Conservation (phyloP, 2,888 invertebrate species). For the Liopterus haemorrhoidalis region DNA sequence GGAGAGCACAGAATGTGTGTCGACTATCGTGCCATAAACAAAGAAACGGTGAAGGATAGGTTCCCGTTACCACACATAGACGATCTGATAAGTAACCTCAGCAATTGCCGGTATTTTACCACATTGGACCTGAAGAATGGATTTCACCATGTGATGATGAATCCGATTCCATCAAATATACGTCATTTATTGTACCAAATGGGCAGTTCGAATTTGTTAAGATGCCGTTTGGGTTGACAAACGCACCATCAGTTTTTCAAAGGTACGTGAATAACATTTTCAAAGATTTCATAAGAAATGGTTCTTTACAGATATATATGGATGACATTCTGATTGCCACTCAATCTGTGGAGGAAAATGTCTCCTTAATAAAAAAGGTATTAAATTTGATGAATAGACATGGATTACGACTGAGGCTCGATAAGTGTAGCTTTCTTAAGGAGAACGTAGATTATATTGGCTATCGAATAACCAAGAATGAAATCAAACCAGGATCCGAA, state of each 20-base stretch:
- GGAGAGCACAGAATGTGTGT: no score
- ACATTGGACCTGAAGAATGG: no score
- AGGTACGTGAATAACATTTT: conserved; percentile 10
- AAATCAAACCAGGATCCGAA: no score
- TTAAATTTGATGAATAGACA: conserved; percentile 5
- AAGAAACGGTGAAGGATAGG: no score
- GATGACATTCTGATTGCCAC: conserved; percentile 11
- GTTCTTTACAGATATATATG: conserved; percentile 12
- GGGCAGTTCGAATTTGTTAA: conserved; percentile 13
- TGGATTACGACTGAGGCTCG: conserved; percentile 8
- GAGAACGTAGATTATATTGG: conserved; percentile 1
- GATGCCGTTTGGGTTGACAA: conserved; percentile 17
- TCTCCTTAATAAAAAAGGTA: conserved; percentile 8
- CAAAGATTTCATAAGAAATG: conserved; percentile 8
- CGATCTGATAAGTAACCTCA: no score
- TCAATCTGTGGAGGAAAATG: conserved; percentile 6
- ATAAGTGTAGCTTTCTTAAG: conserved; percentile 5
- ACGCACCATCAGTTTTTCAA: conserved; percentile 15
- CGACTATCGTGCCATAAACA: no score
- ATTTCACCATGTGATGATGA: conserved; percentile 15
- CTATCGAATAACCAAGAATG: no score
- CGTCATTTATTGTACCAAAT: conserved; percentile 13
- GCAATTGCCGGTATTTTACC: no score
- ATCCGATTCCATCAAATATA: conserved; percentile 12
- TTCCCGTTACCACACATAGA: no score